Evolutionary conservation across 2,797 vertebrate species (phyloP).

Genomic region (Pristis pectinata): DNA sequence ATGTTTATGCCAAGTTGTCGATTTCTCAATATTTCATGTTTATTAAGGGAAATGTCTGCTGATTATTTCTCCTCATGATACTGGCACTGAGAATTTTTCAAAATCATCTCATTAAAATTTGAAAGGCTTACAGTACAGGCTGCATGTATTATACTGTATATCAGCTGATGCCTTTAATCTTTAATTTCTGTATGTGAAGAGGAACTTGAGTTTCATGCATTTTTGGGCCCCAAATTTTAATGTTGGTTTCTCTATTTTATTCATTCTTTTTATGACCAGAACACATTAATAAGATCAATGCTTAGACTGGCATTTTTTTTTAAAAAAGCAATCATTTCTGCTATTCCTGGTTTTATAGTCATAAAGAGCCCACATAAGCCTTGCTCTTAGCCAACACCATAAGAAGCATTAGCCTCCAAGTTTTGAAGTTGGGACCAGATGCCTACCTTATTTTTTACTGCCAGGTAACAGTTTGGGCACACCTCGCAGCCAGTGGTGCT

Average conservation of each 20-base stretch:
- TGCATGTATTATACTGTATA: neutral
- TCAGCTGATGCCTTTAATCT: neutral
- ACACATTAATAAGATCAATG: neutral
- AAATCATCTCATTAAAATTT: neutral
- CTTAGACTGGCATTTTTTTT: neutral
- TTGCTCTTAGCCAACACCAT: too few relatives aligned
- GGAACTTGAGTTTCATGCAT: neutral
- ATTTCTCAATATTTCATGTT: neutral
- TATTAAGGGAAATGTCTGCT: neutral
- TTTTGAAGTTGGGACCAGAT: neutral
- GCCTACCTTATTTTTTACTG: constrained; percentile 71
- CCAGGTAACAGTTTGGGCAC: constrained; percentile 77
- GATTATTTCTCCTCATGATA: neutral
- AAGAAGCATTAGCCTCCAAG: too few relatives aligned
- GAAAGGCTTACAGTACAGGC: neutral
- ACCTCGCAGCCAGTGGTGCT: constrained; percentile 39
- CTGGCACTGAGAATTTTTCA: neutral
- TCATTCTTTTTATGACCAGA: neutral
- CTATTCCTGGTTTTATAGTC: neutral
- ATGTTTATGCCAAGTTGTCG: neutral
- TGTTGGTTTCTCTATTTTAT: neutral
- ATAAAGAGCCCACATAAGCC: too few relatives aligned
- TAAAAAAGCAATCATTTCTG: too few relatives aligned
- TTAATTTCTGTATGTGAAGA: neutral
- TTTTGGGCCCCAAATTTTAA: neutral